Evolutionary conservation across 1,140 invertebrate genomes (phyloP), one percentile per base, ranked within the genome.

Genomic region (Potamilus streckersoni): DNA sequence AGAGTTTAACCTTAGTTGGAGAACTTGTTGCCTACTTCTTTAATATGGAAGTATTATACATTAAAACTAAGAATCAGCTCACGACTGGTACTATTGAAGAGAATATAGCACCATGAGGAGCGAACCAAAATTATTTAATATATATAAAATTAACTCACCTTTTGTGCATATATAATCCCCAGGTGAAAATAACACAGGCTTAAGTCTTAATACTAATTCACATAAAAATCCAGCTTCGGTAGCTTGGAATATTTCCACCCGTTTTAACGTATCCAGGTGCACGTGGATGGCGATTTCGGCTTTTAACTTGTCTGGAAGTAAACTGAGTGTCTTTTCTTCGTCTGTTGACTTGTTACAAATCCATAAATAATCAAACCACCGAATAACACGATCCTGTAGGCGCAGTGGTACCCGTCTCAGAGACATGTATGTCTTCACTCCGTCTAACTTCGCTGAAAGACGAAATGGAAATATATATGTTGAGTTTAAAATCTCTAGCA

Each of bases 301-400:
- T 91, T 98, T 99, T 79, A 99, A 92, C 91, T 98, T 98, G 91
- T 99, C 97, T 91, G 92, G 77, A 60, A 90, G 80, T 38, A 90
- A 78, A 64, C 80, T 79, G 5, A 89, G 74, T 0, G 85, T 85
- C 90, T 95, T 95, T 89, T 99, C 97, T 89, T 99, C 97, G 89
- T 99, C 97, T 0, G 96, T 97, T 87, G 96, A 98, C 90, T 98
- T 99, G 92, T 99, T 97, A 75, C 96, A 98, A 78, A 98, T 93
- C 97, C 98, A 99, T 78, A 99, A 93, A 89, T 99, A 99, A 92
- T 99, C 97, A 90, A 99, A 99, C 97, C 97, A 99, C 89, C 97
- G 97, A 90, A 99, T 99, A 68, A 99, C 98, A 90, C 98, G 98
- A 82, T 97, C 96, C 91, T 99, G 97, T 62, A 99, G 93, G 90